Percentiles rank a stretch among this genome's conserved stretches.
These are phyloP conservation scores for Lepidonotus clava DNA, from an alignment of 2,888 invertebrate species.

Conservation along the genomic window DNA sequence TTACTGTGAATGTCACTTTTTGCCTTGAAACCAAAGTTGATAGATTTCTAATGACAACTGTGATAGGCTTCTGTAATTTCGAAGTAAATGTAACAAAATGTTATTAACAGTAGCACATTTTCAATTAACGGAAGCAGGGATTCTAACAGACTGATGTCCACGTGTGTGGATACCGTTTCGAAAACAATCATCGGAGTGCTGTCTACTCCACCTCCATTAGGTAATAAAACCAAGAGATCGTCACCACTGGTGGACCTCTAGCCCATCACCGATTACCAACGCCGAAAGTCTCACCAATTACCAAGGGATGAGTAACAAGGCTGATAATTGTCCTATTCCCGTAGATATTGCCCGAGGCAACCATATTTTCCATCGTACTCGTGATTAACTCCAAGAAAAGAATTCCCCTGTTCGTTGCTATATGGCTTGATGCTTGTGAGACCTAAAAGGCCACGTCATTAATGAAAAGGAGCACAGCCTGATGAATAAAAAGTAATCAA, in stretches of 20 bases:
- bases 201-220: not conserved
- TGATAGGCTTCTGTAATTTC: not conserved
- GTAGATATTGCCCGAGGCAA: not conserved
- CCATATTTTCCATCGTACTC: too few species aligned
- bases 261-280: not conserved
- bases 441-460: too few species aligned
- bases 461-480: too few species aligned
- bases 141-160: too few species aligned
- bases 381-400: too few species aligned
- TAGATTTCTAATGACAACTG: not conserved
- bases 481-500: too few species aligned
- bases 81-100: too few species aligned
- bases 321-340: too few species aligned
- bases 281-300: not conserved
- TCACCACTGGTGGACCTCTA: not conserved
- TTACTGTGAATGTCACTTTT: not conserved
- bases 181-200: not conserved
- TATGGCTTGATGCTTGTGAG: too few species aligned
- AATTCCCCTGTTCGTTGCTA: too few species aligned
- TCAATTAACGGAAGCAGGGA: too few species aligned
- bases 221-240: not conserved
- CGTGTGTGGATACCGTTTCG: not conserved
- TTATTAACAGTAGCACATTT: too few species aligned
- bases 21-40: not conserved
- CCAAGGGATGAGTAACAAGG: not conserved